Evolutionary conservation across 2,113 vertebrate genomes (phyloP).

Genomic region (Pteronura brasiliensis): DNA sequence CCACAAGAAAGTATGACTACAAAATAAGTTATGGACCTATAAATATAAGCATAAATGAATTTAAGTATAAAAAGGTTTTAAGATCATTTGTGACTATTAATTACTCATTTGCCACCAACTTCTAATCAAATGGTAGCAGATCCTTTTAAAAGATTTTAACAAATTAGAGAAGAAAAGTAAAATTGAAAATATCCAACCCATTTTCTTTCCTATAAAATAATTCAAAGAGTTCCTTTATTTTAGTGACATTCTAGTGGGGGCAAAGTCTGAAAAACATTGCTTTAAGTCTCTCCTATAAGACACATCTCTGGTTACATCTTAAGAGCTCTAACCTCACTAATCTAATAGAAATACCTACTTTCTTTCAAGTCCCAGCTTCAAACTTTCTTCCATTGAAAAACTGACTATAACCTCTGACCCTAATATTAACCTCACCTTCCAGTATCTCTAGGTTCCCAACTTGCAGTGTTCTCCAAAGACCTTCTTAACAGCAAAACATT

Average conservation of each 20-base stretch:
- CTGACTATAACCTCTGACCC: background rate
- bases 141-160: background rate
- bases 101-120: background rate
- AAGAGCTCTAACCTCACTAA: background rate
- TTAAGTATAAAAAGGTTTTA: background rate
- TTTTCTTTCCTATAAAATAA: background rate
- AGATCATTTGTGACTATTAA: background rate
- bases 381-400: background rate
- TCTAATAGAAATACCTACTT: background rate
- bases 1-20: background rate
- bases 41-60: background rate
- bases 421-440: background rate
- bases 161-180: background rate
- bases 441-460: background rate
- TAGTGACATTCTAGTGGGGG: background rate
- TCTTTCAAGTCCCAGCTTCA: background rate
- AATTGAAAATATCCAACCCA: background rate
- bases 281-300: background rate
- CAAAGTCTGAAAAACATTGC: background rate
- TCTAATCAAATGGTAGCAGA: background rate
- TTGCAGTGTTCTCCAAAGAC: background rate
- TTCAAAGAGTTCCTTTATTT: background rate
- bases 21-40: background rate
- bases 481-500: background rate
- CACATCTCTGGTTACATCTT: background rate